Conservation (phyloP, 2,888 invertebrate genomes). For the Peribatodes rhomboidaria region DNA sequence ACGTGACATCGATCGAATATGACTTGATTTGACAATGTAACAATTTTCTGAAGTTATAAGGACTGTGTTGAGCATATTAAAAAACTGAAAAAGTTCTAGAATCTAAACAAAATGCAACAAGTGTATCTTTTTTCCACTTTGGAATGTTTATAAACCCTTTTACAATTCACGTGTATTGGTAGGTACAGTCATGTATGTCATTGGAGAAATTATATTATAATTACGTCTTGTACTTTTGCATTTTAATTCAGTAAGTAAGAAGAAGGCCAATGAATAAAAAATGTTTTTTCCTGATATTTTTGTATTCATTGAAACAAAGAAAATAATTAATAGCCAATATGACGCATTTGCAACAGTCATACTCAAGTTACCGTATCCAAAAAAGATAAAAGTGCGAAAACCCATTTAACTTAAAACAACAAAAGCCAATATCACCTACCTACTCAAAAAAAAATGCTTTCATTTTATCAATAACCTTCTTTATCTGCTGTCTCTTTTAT, state of each 20-base stretch:
- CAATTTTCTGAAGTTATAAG: not conserved
- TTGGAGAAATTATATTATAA: no score
- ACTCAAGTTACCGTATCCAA: not conserved
- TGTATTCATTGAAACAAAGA: not conserved
- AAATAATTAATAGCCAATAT: not conserved
- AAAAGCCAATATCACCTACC: not conserved
- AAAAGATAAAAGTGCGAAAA: not conserved
- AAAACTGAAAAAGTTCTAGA: no score
- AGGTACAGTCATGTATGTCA: no score
- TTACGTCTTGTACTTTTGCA: not conserved
- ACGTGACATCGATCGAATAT: not conserved
- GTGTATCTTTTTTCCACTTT: no score
- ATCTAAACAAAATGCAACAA: no score
- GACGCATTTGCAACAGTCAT: constrained; percentile 1
- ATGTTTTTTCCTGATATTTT: no score
- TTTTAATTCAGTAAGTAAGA: not conserved
- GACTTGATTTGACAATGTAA: not conserved
- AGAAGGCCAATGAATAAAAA: not conserved
- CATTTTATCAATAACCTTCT: constrained; percentile 14
- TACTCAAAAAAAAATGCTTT: not conserved
- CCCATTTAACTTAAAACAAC: not conserved
- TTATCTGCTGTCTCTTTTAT: constrained; percentile 23
- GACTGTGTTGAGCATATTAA: no score
- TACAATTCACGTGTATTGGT: no score
- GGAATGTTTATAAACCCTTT: no score